Evolutionary conservation across 2,797 vertebrate genomes (phyloP), one percentile per base, ranked within the genome.

Genomic region (Tenualosa ilisha): DNA sequence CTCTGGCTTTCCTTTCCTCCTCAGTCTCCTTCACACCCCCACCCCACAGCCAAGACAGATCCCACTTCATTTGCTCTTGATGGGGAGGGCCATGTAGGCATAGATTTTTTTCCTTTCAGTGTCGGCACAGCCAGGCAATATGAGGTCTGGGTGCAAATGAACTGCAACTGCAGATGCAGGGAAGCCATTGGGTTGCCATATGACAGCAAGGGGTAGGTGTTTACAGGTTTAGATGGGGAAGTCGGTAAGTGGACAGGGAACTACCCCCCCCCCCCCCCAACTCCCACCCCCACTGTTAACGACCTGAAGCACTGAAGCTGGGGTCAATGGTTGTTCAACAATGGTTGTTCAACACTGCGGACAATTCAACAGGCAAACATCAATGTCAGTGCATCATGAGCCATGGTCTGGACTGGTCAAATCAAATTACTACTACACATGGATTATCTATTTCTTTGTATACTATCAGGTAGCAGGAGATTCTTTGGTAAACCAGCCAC

Each of bases 101-200:
- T 96, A 95, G 96, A 96, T 97, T 96, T 96, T 96, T 40, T 82
- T 81, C 22, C 81, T 81, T 24, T 84, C 84, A 97, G 96, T 98
- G 97, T 97, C 97, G 97, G 96, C 96, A 95, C 94, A 88, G 95
- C 95, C 95, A 97, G 95, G 94, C 95, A 96, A 96, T 97, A 98
- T 98, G 97, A 98, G 97, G 96, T 95, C 96, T 97, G 97, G 96
- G 96, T 98, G 97, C 97, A 98, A 98, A 98, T 99, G 97, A 98
- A 97, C 96, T 96, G 96, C 97, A 96, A 97, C 96, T 98, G 97
- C 97, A 98, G 97, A 97, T 96, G 96, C 96, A 95, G 90, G 95
- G 96, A 95, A 94, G 92, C 95, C 96, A 95, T 93, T 93, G 88
- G 91, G 96, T 91, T 92, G 91, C 94, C 95, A 95, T 95, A 94